Evolutionary conservation across 1,140 invertebrate genomes (phyloP).

Genomic region (Apolygus lucorum): DNA sequence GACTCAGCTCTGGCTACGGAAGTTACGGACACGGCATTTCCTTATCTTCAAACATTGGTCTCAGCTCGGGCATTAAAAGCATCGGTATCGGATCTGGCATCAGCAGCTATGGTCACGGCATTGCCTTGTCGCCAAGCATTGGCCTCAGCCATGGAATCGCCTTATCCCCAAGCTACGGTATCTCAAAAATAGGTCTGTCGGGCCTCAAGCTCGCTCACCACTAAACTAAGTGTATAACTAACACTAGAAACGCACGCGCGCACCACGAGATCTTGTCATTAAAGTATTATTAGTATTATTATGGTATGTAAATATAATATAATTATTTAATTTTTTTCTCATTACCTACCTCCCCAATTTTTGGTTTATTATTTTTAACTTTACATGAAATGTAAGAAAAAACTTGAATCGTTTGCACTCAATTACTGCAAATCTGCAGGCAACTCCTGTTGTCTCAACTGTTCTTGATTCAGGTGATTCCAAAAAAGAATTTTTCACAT

Average conservation of each 20-base stretch:
- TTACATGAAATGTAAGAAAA: too few relatives aligned
- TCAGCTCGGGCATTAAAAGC: neutral
- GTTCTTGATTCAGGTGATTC: too few relatives aligned
- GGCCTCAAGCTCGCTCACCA: neutral
- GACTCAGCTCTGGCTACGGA: neutral
- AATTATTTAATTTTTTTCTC: too few relatives aligned
- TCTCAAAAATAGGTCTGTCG: neutral
- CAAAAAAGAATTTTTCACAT: too few relatives aligned
- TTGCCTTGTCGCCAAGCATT: slow-evolving; percentile 10
- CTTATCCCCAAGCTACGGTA: neutral
- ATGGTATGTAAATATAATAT: too few relatives aligned
- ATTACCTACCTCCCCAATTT: too few relatives aligned
- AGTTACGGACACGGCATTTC: neutral
- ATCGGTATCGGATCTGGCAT: neutral
- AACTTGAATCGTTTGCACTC: too few relatives aligned
- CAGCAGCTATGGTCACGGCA: neutral
- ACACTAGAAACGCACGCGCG: neutral
- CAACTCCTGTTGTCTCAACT: too few relatives aligned
- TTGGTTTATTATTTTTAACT: too few relatives aligned
- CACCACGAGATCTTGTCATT: neutral
- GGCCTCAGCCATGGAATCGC: neutral
- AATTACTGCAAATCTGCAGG: too few relatives aligned
- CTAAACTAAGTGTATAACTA: neutral
- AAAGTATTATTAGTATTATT: neutral
- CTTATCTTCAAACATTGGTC: neutral